Evolutionary conservation across 2,888 invertebrate genomes (phyloP), one percentile per base, ranked within the genome.

Genomic region (Andrena bucephala): DNA sequence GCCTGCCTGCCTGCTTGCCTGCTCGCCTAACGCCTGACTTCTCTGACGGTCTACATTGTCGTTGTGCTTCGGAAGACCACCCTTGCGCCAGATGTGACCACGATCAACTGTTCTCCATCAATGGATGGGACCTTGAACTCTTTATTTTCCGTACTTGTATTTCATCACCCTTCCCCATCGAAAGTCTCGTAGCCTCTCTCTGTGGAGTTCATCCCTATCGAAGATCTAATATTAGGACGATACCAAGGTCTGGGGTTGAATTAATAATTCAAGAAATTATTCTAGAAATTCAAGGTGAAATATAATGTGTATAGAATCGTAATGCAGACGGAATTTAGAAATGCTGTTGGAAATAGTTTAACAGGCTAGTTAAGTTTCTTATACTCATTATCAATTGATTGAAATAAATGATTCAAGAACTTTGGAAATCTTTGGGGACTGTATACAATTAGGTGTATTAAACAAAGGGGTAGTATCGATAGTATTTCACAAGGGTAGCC

Each of bases 91-190:
- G 54, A 79, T 75, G 72, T 31, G 75, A 84, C 84, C 84, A 73
- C 75, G 84, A 84, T 75, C 66, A 75, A 69, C 59, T 60, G 71
- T 70, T 72, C 59, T 42, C 68, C 68, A 31, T 62, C 76, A 57
- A 84, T 79, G 76, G 71, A 79, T 84, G 63, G 74, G 79, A 79
- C 84, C 75, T 79, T 84, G 79, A 84, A 84, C 84, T 65, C 75
- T 63, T 29, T 36, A 78, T 83, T 83, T 70, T 62, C 50, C 27
- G 42, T 71, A 50, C 42, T 5, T 16, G 16, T 71, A 29, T 42
- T 62, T 63, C 36, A 36, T 29, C 50, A 24, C 5, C 36, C 48
- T n/a, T 48, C 66, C 31, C 8, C 31, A 2, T 29, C 52, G 63
- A 63, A 63, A 33, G 33, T 48, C 24, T 62, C 7, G 10, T 13